Evolutionary conservation across 2,113 vertebrate species (phyloP), one percentile per base, ranked within the genome.

Genomic region (Myotis davidii): DNA sequence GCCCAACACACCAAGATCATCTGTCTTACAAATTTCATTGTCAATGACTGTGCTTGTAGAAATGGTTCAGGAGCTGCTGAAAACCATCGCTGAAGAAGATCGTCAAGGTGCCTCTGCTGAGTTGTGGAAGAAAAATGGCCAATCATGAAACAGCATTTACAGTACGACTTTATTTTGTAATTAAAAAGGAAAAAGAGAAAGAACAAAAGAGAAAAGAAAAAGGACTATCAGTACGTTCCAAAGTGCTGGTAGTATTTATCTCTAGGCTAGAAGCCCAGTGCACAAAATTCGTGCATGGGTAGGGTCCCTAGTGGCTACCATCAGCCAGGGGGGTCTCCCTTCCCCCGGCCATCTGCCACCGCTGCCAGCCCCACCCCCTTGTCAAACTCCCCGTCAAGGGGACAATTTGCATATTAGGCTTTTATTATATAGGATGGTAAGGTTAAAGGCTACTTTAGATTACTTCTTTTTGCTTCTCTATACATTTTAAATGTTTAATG

Each of bases 401-500:
- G 10, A 61, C 59, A 61, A 12, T 61, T 61, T 61, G 59, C 59
- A 61, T 61, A 61, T 27, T 61, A 61, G 4, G 59, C 59, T 61
- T 61, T 61, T 61, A 27, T 61, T 27, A 61, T 61, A 61, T 59
- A 25, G 56, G 56, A 10, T 45, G 18, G 18, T 69, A 85, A 67
- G 14, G 67, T 32, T 86, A 77, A 88, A 91, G 61, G 6, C 77
- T 93, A 65, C 34, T 85, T 91, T 64, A 48, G 48, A 64, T 65
- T 88, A n/a, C 37, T 82, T 89, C 29, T 76, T 77, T 95, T 73
- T 70, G 64, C 42, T 79, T 86, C 79, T 6, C n/a, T 54, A 88
- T 82, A 88, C 50, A 39, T 50, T 61, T 50, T 56, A 54, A 94
- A 48, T 29, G 2, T 72, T 65, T 54, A 12, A 50, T 67, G 32